These are phyloP conservation scores for Callocephalon fimbriatum DNA, from an alignment of 2,113 vertebrate species.

Conservation along the genomic window DNA sequence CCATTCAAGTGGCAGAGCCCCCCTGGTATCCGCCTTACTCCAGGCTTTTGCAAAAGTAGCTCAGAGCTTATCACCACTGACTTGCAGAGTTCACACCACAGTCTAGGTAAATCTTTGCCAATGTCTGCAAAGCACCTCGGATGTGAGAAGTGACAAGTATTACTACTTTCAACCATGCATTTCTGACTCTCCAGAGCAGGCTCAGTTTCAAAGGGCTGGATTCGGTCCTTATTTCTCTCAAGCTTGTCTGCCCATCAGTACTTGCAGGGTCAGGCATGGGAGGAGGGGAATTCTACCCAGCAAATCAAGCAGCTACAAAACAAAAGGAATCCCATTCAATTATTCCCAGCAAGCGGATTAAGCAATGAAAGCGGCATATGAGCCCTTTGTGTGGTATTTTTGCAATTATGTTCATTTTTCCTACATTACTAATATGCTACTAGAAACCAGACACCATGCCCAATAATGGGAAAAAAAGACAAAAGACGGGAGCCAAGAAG, in stretches of 20 bases:
- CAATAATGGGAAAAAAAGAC: conserved; percentile 32
- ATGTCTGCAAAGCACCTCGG: background rate
- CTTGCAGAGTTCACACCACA: background rate
- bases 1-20: background rate
- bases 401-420: conserved; percentile 65
- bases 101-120: background rate
- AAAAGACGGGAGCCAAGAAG: conserved; percentile 9
- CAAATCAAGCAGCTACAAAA: conserved; percentile 50
- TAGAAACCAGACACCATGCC: conserved; percentile 55
- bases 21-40: background rate
- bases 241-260: background rate
- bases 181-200: conserved; percentile 12
- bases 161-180: background rate
- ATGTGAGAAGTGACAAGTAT: conserved; percentile 9
- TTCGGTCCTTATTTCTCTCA: background rate
- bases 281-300: conserved; percentile 18
- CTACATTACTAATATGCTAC: conserved; percentile 36
- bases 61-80: background rate
- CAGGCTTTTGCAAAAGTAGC: background rate
- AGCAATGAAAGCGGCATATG: conserved; percentile 44
- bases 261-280: background rate
- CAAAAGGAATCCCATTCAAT: conserved; percentile 49
- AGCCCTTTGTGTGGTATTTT: conserved; percentile 56
- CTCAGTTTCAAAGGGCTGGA: conserved; percentile 40
- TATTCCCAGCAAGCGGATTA: conserved; percentile 62